Evolutionary conservation across 2,113 vertebrate species (phyloP).

Genomic region (Ivindomyrus marchei): DNA sequence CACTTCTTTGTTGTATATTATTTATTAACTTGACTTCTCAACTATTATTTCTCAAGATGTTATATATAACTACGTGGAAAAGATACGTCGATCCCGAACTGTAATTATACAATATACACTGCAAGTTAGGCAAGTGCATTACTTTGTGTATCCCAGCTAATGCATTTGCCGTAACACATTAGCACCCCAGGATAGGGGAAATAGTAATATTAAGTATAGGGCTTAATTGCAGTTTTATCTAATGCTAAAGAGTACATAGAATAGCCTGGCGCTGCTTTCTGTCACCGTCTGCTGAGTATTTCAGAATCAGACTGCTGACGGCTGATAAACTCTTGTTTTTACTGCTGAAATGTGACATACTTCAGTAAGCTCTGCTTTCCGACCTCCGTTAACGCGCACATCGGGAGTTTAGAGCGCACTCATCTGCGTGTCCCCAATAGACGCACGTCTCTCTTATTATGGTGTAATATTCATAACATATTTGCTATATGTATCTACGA

Average conservation of each 20-base stretch:
- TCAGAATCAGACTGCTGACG: background rate
- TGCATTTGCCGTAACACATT: background rate
- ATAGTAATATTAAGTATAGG: background rate
- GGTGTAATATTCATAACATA: background rate
- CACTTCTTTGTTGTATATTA: background rate
- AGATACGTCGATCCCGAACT: background rate
- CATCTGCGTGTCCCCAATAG: background rate
- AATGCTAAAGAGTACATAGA: background rate
- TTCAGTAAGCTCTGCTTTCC: background rate
- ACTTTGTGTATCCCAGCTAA: background rate
- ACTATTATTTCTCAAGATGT: background rate
- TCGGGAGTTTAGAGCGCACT: background rate
- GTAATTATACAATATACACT: background rate
- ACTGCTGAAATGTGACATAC: background rate
- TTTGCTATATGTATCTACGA: background rate
- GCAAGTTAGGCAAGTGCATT: background rate
- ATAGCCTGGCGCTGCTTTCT: background rate
- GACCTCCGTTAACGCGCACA: background rate
- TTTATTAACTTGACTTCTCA: background rate
- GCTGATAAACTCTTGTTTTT: background rate
- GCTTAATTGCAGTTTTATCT: background rate
- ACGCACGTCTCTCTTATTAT: background rate
- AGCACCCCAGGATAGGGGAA: background rate
- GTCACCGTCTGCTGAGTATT: background rate
- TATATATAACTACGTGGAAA: background rate